phyloP scores from a whole-genome alignment of 2,797 vertebrate genomes.

The Fistularia commersonii region DNA sequence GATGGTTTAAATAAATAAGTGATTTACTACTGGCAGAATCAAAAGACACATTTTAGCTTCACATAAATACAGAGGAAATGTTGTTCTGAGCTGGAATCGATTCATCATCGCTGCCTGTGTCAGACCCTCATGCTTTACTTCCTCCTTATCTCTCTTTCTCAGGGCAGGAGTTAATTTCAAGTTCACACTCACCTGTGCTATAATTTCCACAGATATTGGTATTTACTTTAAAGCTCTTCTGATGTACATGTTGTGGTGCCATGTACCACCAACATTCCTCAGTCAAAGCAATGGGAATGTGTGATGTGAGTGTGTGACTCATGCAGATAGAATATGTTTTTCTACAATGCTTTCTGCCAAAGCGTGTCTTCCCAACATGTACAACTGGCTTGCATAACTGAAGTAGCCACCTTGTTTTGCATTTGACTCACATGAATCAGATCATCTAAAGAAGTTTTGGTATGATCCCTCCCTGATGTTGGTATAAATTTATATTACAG shows the following conservation, averaged over 20 bases:
- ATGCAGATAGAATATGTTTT: slow-evolving; percentile 40
- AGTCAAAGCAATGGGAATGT: slow-evolving; percentile 32
- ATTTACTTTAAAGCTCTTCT: slow-evolving; percentile 63
- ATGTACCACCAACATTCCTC: slow-evolving; percentile 23
- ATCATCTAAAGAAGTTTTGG: slow-evolving; percentile 20
- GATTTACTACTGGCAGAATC: too few species aligned
- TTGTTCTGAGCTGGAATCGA: slow-evolving; percentile 10
- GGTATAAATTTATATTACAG: slow-evolving; percentile 4
- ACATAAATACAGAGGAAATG: too few species aligned
- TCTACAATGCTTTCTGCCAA: slow-evolving; percentile 65
- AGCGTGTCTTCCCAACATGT: slow-evolving; percentile 63
- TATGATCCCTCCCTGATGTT: slow-evolving; percentile 19
- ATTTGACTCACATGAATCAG: slow-evolving; percentile 21
- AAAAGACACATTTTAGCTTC: too few species aligned
- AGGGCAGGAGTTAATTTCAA: slow-evolving; percentile 53
- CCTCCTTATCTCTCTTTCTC: slow-evolving; percentile 45
- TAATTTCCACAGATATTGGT: slow-evolving; percentile 43
- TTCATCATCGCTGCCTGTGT: slow-evolving; percentile 8
- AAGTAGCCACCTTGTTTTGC: slow-evolving; percentile 40
- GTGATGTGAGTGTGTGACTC: slow-evolving; percentile 53
- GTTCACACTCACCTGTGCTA: slow-evolving; percentile 20
- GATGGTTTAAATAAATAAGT: too few species aligned
- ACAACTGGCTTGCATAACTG: slow-evolving; percentile 46
- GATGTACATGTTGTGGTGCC: slow-evolving; percentile 30
- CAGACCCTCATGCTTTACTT: slow-evolving; percentile 39